A percentile compares a stretch with the other conserved stretches of the same genome.
These are phyloP conservation scores for Dromiciops gliroides DNA, from an alignment of 2,113 vertebrate genomes.

Conservation along the genomic window DNA sequence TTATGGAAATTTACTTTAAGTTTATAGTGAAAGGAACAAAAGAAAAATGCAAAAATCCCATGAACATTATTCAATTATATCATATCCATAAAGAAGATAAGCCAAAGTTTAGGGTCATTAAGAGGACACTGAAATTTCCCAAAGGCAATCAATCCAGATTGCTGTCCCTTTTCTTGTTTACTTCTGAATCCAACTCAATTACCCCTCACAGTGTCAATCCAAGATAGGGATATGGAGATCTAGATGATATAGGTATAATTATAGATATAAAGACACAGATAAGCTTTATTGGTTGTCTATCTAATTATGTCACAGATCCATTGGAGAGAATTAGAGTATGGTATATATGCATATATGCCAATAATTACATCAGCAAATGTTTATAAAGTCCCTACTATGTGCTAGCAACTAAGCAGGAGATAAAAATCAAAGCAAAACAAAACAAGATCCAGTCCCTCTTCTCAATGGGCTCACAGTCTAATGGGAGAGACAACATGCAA, in stretches of 20 bases:
- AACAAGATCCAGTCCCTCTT: neutral
- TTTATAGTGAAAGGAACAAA: neutral
- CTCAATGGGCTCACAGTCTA: neutral
- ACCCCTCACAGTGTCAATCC: neutral
- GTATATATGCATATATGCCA: neutral
- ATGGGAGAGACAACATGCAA: neutral
- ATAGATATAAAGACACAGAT: neutral
- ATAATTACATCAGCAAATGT: neutral
- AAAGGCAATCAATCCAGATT: neutral
- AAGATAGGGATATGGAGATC: neutral
- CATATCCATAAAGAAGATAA: neutral
- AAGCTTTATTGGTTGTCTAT: neutral
- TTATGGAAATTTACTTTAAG: neutral
- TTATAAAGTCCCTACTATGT: neutral
- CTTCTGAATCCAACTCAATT: neutral
- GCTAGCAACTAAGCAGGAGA: too few species aligned
- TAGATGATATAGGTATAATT: neutral
- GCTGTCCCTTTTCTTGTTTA: neutral
- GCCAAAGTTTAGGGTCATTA: neutral
- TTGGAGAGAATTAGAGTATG: neutral
- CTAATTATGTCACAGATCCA: neutral
- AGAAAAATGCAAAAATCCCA: neutral
- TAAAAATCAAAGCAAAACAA: neutral
- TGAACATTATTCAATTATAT: neutral
- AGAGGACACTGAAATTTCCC: neutral